phyloP scores from a whole-genome alignment of 2,888 invertebrate species.

The Caenorhabditis sp. region DNA sequence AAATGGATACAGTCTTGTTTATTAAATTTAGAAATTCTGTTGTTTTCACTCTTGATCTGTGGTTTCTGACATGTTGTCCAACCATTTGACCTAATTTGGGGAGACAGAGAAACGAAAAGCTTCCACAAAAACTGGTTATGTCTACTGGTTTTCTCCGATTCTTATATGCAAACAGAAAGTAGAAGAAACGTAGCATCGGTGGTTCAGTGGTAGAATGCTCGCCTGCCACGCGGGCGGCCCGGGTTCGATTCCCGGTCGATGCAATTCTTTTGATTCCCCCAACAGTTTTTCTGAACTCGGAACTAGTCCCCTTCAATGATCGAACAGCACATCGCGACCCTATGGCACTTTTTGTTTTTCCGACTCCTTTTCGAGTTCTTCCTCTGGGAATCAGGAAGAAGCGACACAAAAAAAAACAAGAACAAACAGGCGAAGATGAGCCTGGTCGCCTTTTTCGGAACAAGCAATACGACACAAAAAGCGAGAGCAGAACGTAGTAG shows the following conservation, averaged over 20 bases:
- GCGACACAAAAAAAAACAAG: constrained; percentile 22
- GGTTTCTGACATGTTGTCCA: not conserved
- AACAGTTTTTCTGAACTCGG: constrained; percentile 9
- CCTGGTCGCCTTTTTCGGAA: constrained; percentile 31
- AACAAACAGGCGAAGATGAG: constrained; percentile 52
- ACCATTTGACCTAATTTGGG: constrained; percentile 15
- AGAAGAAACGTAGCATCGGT: constrained; percentile 66
- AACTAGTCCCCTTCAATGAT: constrained; percentile 32
- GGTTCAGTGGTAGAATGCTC: constrained; percentile 80
- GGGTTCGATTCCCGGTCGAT: constrained; percentile 80
- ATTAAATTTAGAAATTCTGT: constrained; percentile 12
- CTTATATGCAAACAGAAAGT: too few relatives aligned
- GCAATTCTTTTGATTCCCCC: constrained; percentile 60
- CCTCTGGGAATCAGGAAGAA: constrained; percentile 25
- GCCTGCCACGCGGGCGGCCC: constrained; percentile 80
- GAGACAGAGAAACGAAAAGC: not conserved
- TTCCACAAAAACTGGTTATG: constrained; percentile 1
- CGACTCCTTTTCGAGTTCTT: constrained; percentile 4
- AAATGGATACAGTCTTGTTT: constrained; percentile 39
- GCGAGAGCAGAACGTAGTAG: constrained; percentile 17
- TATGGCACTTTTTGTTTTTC: not conserved
- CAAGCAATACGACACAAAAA: constrained; percentile 21
- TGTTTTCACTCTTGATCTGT: constrained; percentile 28
- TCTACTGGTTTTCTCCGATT: not conserved
- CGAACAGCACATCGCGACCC: constrained; percentile 39